Evolutionary conservation across 2,797 vertebrate genomes (phyloP), one percentile per base, ranked within the genome.

Genomic region (Alfaro cultratus): DNA sequence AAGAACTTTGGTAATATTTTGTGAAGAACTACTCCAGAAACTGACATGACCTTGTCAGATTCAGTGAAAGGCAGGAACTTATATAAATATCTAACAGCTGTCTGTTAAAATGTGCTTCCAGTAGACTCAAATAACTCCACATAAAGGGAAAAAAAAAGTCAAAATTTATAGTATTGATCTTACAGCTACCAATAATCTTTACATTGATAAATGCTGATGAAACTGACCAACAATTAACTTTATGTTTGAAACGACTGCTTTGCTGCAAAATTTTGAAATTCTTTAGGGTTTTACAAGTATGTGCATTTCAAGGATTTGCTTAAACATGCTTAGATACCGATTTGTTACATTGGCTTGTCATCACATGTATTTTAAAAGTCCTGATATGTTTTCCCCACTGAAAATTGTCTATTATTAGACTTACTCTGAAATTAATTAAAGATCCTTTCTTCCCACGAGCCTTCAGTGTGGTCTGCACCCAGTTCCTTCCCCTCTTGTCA

Each of bases 1-100:
- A 60, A 47, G 75, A 83, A 88, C 84, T 77, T 62, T 75, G 34
- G 41, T 85, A 85, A 74, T 85, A 81, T 81, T 90, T 83, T 73
- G 34, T 11, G 74, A 84, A 87, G 36, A 80, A 85, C 71, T 47
- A 76, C 75, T 87, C 74, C 34, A 23, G 85, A 78, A 84, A 86
- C 83, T 82, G 4, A 55, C 26, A 76, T 82, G 74, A 62, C 71
- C 31, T 64, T 47, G 79, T 85, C 85, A 89, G 88, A 91, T 86
- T 90, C 91, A 91, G 77, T n/a, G 26, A 55, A 55, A 55, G 11
- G 26, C 83, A 87, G 87, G 83, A 87, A 91, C 80, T 92, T 93
- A 89, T 83, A 85, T 85, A 82, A 88, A 83, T 86, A 57, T 80
- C 79, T 60, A 74, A 34, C 76, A 55, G 80, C 73, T 89, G 87